Evolutionary conservation across 2,797 vertebrate genomes (phyloP), one percentile per base, ranked within the genome.

Genomic region (Clamator glandarius): DNA sequence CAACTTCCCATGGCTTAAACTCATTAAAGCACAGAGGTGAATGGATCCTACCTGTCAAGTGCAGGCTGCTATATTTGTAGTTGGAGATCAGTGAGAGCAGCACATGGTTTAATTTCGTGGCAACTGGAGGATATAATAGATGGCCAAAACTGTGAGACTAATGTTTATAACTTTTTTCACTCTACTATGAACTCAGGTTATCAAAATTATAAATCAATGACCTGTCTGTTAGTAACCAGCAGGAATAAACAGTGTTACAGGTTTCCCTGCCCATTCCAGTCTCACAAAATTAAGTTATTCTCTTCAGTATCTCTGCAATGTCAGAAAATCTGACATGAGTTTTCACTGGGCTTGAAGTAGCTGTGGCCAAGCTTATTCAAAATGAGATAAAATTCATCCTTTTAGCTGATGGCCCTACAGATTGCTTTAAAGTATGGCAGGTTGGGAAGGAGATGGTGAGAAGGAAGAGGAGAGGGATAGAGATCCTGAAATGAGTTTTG

Each of bases 301-400:
- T 79, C 25, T 74, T 17, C 26, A 20, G 2, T 1, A 0, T 21
- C 18, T 89, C 52, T 68, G 50, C 0, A 0, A 2, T 13, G 35
- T 6, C 6, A 41, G 21, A 29, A 87, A 16, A 44, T 50, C 23
- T 11, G 7, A 20, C 26, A 29, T 39, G 61, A 59, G 46, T 73
- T 87, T 62, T 82, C 57, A 8, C 57, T 58, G 79, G 35, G 28
- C 24, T 70, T 50, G 28, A 67, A 24, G 11, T 46, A 36, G 5
- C 50, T 66, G 11, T 46, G 44, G 39, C 58, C 0, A 0, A 58
- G 21, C 17, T 68, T 89, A n/a, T 35, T 72, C n/a, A n/a, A 48
- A 73, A 73, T 26, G 44, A 84, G 81, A 50, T 1, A 55, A 74
- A 83, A 50, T 59, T 2, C 18, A 67, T 44, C 61, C 19, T 15